Conservation (phyloP, 1,140 invertebrate genomes). For the Pseudoatta argentina region DNA sequence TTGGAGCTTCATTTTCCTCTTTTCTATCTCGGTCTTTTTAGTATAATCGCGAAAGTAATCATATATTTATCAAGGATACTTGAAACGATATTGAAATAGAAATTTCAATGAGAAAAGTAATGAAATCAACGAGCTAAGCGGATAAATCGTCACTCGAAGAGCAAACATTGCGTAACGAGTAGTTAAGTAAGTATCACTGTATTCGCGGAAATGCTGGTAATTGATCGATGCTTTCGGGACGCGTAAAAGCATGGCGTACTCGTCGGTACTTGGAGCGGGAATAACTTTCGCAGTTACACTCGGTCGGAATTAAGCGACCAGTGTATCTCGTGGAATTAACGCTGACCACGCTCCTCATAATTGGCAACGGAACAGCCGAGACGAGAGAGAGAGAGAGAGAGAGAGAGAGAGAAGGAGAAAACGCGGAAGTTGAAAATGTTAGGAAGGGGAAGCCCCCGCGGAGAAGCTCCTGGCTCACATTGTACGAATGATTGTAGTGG, state of each 20-base stretch:
- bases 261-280: neutral
- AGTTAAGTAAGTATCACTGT: neutral
- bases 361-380: neutral
- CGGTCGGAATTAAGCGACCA: constrained; percentile 33
- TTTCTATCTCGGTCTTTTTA: neutral
- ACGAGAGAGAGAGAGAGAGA: too few species aligned
- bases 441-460: constrained; percentile 9
- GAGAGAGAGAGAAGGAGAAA: too few species aligned
- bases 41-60: neutral
- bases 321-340: constrained; percentile 29
- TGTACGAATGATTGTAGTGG: constrained; percentile 27
- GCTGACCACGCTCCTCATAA: constrained; percentile 43
- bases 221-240: neutral
- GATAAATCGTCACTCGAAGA: neutral
- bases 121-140: neutral
- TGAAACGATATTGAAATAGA: neutral
- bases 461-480: neutral
- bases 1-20: neutral
- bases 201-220: neutral
- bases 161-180: neutral
- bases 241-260: neutral
- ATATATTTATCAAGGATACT: neutral
- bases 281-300: constrained; percentile 39
- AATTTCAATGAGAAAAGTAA: neutral
- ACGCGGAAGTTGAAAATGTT: neutral